Base-by-base conservation (phyloP, 1,140 invertebrate species). In the Drosophila ohnishii region DNA sequence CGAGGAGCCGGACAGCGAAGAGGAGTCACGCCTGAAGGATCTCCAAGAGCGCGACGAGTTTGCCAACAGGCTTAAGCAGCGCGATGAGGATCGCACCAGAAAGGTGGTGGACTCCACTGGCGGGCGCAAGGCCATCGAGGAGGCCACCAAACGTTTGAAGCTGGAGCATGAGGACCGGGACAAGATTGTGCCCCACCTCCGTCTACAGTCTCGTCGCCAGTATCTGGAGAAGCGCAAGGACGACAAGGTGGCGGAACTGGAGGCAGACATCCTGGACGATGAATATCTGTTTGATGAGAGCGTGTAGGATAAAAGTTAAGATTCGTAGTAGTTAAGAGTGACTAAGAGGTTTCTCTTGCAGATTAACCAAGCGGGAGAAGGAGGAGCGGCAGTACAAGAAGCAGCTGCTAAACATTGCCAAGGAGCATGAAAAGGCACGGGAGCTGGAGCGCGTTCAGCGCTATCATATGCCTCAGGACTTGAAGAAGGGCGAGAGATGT, bases 161-260 rank as follows among this genome's bases (percentile, higher is more conserved):
- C 90, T 99, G 65, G 96, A 98, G 92, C 93, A 94, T 40, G 95
- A 97, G 80, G 96, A 98, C 84, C 93, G 96, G 60, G 96, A 97
- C 50, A 96, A 97, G 92, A 93, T 98, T 47, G 93, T 99, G 45
- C 97, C 97, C 13, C 96, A 96, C 81, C 90, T 99, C 10, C 93
- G 99, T 51, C 93, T 98, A 19, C 96, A 99, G 91, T 99, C 98
- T 0, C 94, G 99, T 35, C 93, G 97, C 57, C 96, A 97, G 89
- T 99, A 99, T 93, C 93, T 99, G 65, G 96, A 96, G 76, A 99
- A 99, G 92, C 94, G 99, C 56, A 98, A 99, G 93, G 96, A 96
- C 58, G 98, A 99, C 85, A 99, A 99, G 93, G 94, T 99, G 40
- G 94, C 95, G n/a, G 98, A 99, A 92, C 92, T 99, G 39, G 98